Conservation (phyloP, 1,140 invertebrate species). For the Drosophila simulans region DNA sequence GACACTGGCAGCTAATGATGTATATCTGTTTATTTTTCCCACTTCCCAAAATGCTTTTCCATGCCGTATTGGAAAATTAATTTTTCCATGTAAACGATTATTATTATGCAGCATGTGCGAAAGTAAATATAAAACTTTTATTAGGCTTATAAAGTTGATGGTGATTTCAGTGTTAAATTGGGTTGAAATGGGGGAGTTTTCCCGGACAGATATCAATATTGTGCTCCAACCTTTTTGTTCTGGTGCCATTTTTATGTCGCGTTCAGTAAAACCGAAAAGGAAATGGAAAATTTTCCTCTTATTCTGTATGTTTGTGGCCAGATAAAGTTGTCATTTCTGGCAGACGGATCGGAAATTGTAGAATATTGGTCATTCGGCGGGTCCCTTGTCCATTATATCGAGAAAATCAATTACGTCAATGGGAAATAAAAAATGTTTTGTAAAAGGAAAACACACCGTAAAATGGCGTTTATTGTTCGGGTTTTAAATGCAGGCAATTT, state of each 20-base stretch:
- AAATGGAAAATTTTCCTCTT: conserved; percentile 30
- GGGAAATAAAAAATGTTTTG: conserved; percentile 35
- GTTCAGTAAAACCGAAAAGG: conserved; percentile 42
- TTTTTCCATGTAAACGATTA: conserved; percentile 46
- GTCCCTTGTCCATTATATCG: conserved; percentile 35
- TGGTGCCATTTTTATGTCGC: conserved; percentile 39
- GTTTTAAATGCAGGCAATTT: conserved; percentile 19
- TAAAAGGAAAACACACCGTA: neutral
- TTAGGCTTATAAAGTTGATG: conserved; percentile 61
- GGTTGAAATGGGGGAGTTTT: conserved; percentile 3
- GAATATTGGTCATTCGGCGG: conserved; percentile 37
- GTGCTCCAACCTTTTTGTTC: conserved; percentile 1
- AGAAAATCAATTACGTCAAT: conserved; percentile 49
- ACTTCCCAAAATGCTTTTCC: conserved; percentile 11
- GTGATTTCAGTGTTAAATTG: conserved; percentile 30
- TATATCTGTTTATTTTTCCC: conserved; percentile 43
- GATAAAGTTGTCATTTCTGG: conserved; percentile 42
- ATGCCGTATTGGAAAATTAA: conserved; percentile 63
- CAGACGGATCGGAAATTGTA: conserved; percentile 32
- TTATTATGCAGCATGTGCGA: conserved; percentile 39
- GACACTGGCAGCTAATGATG: conserved; percentile 40
- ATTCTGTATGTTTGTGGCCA: conserved; percentile 19
- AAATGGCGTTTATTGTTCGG: conserved; percentile 18
- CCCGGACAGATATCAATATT: conserved; percentile 1
- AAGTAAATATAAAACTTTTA: conserved; percentile 56